phyloP scores from a whole-genome alignment of 2,797 vertebrate genomes.

The Syndactyla subalaris region DNA sequence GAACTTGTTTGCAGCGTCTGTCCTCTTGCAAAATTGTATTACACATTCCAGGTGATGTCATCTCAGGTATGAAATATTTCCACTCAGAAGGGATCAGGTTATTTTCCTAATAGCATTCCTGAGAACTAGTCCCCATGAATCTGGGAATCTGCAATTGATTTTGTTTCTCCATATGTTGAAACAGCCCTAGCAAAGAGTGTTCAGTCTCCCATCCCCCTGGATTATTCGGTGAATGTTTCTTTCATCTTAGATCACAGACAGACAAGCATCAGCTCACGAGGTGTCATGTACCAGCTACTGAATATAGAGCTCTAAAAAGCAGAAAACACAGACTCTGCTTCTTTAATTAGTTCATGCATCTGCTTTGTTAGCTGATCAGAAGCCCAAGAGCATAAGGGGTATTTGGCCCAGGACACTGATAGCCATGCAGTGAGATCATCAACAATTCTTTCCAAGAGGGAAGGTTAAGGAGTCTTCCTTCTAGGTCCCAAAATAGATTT shows the following conservation, averaged over 20 bases:
- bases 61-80: constrained; percentile 22
- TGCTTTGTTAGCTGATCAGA: constrained; percentile 54
- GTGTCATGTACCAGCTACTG: constrained; percentile 58
- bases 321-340: constrained; percentile 47
- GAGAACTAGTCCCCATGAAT: not conserved
- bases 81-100: not conserved
- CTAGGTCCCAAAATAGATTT: constrained; percentile 62
- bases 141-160: not conserved
- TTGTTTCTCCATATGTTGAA: not conserved
- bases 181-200: not conserved
- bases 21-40: constrained; percentile 8
- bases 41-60: not conserved
- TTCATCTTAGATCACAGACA: constrained; percentile 52
- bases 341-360: constrained; percentile 55
- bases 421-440: constrained; percentile 50
- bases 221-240: constrained; percentile 50
- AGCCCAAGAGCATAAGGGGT: constrained; percentile 51
- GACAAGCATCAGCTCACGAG: constrained; percentile 56
- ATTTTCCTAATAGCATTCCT: not conserved
- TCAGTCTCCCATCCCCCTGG: not conserved
- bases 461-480: constrained; percentile 55
- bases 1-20: not conserved
- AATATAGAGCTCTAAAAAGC: constrained; percentile 50
- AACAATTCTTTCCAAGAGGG: constrained; percentile 44
- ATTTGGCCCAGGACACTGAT: constrained; percentile 50